Base-by-base conservation (phyloP, 2,797 vertebrate genomes). In the Coranthus polyacanthus region DNA sequence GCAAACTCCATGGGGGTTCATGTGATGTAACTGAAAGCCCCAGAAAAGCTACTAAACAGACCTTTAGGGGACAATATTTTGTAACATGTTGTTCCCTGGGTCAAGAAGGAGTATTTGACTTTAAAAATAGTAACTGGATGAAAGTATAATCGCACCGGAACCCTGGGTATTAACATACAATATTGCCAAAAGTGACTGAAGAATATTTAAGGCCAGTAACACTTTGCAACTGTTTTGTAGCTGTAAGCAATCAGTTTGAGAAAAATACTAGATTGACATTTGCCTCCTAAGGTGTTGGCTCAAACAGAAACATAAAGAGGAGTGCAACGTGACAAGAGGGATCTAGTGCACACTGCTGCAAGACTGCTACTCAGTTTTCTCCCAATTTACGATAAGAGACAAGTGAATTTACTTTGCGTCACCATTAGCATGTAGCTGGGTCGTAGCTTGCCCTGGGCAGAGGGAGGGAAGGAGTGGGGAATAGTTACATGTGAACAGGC, bases 401-500 rank as follows among this genome's bases (percentile, higher is more conserved):
- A 17, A 77, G 51, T 66, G 59, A 38, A 46, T 88, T 86, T 82
- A 79, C 70, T 78, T 82, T 80, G 81, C 74, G 72, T 87, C 61
- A 78, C 82, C 72, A 78, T 88, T 88, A 86, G 82, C 85, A 84
- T 91, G 85, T 74, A 85, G 88, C 82, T 78, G 79, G 78, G 85
- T 83, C 55, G 75, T 79, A 82, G 81, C 82, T 85, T 5, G 82
- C 88, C 89, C 76, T 58, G 78, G 90, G 90, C 83, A 54, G 73
- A 79, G 78, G 76, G 79, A 72, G 81, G 73, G 75, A 84, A 89
- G 86, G 85, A 88, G 77, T 58, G 81, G 88, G 84, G 75, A 86
- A 79, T 51, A 75, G 89, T 70, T 87, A 70, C 78, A 91, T 89
- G 89, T 72, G 88, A 94, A 88, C 86, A 67, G 89, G 89, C 90